A percentile compares a stretch with the other conserved stretches of the same genome.
phyloP scores from a whole-genome alignment of 2,888 invertebrate genomes.

The Myopa tessellatipennis region DNA sequence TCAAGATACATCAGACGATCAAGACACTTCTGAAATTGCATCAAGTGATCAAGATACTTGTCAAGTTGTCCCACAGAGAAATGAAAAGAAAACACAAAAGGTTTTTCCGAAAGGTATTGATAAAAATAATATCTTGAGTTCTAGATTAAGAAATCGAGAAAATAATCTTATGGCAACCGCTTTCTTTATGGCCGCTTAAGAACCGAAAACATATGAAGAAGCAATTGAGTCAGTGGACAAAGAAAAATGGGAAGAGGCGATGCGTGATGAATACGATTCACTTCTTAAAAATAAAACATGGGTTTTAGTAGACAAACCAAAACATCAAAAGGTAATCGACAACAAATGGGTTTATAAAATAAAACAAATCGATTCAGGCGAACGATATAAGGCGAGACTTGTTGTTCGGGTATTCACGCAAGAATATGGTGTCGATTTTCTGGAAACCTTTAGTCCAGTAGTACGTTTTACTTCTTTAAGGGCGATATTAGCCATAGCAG shows the following conservation, averaged over 20 bases:
- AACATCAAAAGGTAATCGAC: conserved; percentile 11
- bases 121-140: conserved; percentile 3
- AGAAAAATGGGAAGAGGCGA: conserved; percentile 23
- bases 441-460: conserved; percentile 9
- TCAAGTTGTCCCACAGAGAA: background rate
- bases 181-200: background rate
- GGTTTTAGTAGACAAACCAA: background rate
- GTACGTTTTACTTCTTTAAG: conserved; percentile 40
- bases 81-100: conserved; percentile 9
- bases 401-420: conserved; percentile 31
- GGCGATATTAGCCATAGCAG: conserved; percentile 36
- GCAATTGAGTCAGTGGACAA: background rate
- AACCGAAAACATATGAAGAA: background rate
- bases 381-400: conserved; percentile 39
- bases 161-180: conserved; percentile 4
- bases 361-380: background rate
- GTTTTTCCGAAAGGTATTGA: background rate
- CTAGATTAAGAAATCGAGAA: conserved; percentile 11
- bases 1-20: too few relatives aligned
- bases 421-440: background rate
- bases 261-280: conserved; percentile 28
- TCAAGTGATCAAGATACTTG: background rate
- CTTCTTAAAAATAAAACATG: conserved; percentile 21
- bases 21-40: too few relatives aligned
- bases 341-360: conserved; percentile 25